phyloP scores from a whole-genome alignment of 2,797 vertebrate species.

The Enteromius argenteus region DNA sequence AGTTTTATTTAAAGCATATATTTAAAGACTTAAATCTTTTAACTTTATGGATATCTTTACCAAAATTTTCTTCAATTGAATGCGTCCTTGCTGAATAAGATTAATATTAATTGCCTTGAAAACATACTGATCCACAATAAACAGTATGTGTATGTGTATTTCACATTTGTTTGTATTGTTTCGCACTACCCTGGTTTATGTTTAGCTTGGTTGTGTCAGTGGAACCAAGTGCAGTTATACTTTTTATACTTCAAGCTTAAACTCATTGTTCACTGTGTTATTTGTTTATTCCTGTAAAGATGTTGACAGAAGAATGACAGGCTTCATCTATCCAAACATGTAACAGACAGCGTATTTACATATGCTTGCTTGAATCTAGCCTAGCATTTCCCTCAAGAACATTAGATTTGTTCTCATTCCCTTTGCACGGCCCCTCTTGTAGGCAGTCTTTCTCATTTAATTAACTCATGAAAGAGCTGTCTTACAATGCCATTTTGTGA shows the following conservation, averaged over 20 bases:
- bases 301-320: constrained; percentile 22
- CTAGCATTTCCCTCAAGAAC: background rate
- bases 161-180: background rate
- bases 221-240: background rate
- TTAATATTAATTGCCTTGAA: background rate
- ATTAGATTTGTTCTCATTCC: constrained; percentile 26
- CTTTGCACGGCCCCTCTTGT: background rate
- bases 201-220: background rate
- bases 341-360: background rate
- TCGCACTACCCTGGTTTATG: background rate
- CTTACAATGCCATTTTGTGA: constrained; percentile 31
- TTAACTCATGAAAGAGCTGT: constrained; percentile 33
- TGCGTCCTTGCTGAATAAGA: background rate
- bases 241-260: background rate
- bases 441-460: constrained; percentile 32
- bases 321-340: background rate
- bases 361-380: constrained; percentile 6
- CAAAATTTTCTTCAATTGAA: background rate
- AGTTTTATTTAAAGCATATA: background rate
- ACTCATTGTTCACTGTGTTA: background rate
- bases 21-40: background rate
- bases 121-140: no score
- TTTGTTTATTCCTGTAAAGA: background rate
- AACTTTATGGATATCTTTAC: background rate
- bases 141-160: background rate